A percentile compares a stretch with the other conserved stretches of the same genome.
These are phyloP conservation scores for Chrysodeixis includens DNA, from an alignment of 2,888 invertebrate species.

Conservation along the genomic window DNA sequence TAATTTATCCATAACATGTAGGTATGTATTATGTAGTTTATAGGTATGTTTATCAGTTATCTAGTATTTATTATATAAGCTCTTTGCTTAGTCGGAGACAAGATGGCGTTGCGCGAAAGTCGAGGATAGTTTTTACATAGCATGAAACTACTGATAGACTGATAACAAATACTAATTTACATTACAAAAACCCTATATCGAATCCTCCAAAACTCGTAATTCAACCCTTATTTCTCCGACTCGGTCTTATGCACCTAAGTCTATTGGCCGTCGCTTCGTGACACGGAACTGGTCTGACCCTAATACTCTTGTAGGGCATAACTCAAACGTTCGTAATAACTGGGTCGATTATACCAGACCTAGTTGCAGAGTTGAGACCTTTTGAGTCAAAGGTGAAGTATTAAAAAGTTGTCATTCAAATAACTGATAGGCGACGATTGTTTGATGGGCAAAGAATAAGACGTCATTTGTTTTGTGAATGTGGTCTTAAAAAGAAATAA, in stretches of 20 bases:
- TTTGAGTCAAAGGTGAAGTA: conserved; percentile 16
- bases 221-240: conserved; percentile 8
- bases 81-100: no score
- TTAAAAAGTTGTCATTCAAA: neutral
- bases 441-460: neutral
- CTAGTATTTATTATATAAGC: no score
- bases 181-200: no score
- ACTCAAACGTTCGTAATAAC: conserved; percentile 41
- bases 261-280: conserved; percentile 29
- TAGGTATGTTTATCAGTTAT: no score
- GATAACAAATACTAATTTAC: no score
- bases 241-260: conserved; percentile 19
- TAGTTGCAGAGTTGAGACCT: conserved; percentile 14
- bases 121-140: no score
- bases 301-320: conserved; percentile 44
- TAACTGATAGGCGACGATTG: neutral
- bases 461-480: no score
- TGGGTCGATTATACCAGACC: conserved; percentile 29
- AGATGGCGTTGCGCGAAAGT: no score
- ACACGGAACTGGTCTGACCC: conserved; percentile 36
- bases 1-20: no score
- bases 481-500: no score
- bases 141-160: no score
- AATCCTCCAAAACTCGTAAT: neutral
- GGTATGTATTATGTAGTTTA: no score